Evolutionary conservation across 1,140 invertebrate species (phyloP), one percentile per base, ranked within the genome.

Genomic region (Coenobita brevimanus): DNA sequence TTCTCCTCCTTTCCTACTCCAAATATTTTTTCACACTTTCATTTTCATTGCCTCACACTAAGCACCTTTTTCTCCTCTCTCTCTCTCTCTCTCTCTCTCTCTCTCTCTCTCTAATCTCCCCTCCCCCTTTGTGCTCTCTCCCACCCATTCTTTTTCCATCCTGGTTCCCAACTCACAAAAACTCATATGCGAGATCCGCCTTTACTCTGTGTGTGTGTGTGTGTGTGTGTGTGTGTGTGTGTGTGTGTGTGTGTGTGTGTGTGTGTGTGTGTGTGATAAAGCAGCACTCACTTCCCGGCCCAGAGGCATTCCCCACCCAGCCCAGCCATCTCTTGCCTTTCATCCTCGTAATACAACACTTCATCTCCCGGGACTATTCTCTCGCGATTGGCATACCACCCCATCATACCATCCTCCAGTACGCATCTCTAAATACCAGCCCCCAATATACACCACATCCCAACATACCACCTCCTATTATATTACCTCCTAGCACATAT

Each of bases 181-280:
- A n/a, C 8, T 24, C 15, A n/a, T 30, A 8, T 8, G 24, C 15
- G 6, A n/a, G 8, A n/a, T 15, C 24, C 27, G 54, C 54, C n/a
- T n/a, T n/a, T n/a, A n/a, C n/a, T n/a, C n/a, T n/a, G n/a, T n/a
- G n/a, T n/a, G n/a, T n/a, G n/a, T n/a, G 54, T 67, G 62, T 67
- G 62, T 30, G 71, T 73, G 71, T 73, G 71, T 73, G 71, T 73
- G 71, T 73, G 71, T 73, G 71, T 73, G 71, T 73, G 71, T 73
- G 71, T 73, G 71, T 73, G 64, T 69, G 64, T 69, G 64, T 69
- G 64, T 69, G 64, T 69, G 64, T 69, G 64, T 69, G 64, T 69
- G 27, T 30, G 1, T 24, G n/a, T n/a, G n/a, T n/a, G n/a, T n/a
- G n/a, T n/a, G n/a, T n/a, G n/a, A n/a, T n/a, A n/a, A n/a, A n/a